Conservation (phyloP, 1,140 invertebrate genomes). For the Zaprionus ghesquierei region DNA sequence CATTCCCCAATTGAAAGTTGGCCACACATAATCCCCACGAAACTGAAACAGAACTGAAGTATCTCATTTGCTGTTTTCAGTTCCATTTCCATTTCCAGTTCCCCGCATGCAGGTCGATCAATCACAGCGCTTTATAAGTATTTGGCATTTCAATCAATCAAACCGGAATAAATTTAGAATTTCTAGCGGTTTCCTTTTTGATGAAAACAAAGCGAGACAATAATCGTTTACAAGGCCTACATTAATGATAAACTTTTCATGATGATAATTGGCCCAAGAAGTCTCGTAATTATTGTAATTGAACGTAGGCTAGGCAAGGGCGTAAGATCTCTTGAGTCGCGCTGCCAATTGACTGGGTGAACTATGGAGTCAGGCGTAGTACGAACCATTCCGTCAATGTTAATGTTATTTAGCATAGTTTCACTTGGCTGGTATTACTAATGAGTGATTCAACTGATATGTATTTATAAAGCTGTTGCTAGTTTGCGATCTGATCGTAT, state of each 20-base stretch:
- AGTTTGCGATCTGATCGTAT: neutral
- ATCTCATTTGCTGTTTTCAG: constrained; percentile 23
- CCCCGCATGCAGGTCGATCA: constrained; percentile 38
- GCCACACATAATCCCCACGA: constrained; percentile 28
- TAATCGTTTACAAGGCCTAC: constrained; percentile 1
- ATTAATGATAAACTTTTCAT: constrained; percentile 23
- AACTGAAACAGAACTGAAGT: neutral
- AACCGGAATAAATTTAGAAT: constrained; percentile 5
- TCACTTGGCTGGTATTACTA: neutral
- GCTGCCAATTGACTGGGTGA: constrained; percentile 19
- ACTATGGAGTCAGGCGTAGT: neutral
- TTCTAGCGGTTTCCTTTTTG: constrained; percentile 3
- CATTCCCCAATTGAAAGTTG: constrained; percentile 43
- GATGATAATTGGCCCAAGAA: neutral
- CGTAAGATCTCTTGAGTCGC: constrained; percentile 26
- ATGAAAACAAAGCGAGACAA: neutral
- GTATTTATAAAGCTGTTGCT: neutral
- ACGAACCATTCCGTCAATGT: neutral
- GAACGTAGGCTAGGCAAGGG: constrained; percentile 9
- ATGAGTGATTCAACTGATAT: neutral
- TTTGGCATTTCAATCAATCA: constrained; percentile 27
- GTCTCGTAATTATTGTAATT: constrained; percentile 35
- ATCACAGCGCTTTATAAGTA: constrained; percentile 32
- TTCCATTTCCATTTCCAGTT: constrained; percentile 21
- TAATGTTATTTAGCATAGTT: neutral